Base-by-base conservation (phyloP, 2,888 invertebrate genomes). In the Allygus modestus region DNA sequence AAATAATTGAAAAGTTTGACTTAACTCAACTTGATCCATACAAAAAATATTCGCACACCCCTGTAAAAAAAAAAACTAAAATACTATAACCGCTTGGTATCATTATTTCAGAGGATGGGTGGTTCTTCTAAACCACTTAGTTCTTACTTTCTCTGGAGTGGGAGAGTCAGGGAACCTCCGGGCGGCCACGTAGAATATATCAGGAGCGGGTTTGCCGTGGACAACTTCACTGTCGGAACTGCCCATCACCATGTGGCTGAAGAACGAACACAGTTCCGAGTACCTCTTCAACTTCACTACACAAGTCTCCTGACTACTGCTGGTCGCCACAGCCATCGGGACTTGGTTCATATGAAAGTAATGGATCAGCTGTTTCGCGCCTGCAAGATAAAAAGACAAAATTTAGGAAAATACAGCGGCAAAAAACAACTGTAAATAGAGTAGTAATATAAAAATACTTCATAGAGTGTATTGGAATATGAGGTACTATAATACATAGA, bases 271-370 rank as follows among this genome's bases (percentile, higher is more conserved):
- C 23, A 96, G 89, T 51, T 94, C 93, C 75, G 92, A 91, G 88
- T 96, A 92, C 4, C 93, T 90, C 0, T 92, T 91, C 0, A 94
- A 92, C 91, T 97, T 97, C 0, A 96, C 91, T 9, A 94, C 92
- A 81, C 94, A 97, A 87, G 95, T 95, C 26, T 94, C 92, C 46
- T 92, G 92, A 77, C 95, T 93, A 0, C 97, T 97, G 15, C 97
- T 97, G 0, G 98, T 98, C 7, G 98, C 98, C 83, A 98, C 92
- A 0, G 96, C 96, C 79, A 97, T 95, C 0, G 97, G 97, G 17
- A 98, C 92, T 79, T 94, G 93, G 28, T 94, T 92, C 73, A 92
- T 91, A 88, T 95, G 92, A 12, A 98, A 91, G 90, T 98, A 97
- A 43, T 92, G 91, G n/a, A 98, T 93, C 82, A 98, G 91, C 86